Evolutionary conservation across 2,888 invertebrate genomes (phyloP).

Genomic region (Acleris laterana): DNA sequence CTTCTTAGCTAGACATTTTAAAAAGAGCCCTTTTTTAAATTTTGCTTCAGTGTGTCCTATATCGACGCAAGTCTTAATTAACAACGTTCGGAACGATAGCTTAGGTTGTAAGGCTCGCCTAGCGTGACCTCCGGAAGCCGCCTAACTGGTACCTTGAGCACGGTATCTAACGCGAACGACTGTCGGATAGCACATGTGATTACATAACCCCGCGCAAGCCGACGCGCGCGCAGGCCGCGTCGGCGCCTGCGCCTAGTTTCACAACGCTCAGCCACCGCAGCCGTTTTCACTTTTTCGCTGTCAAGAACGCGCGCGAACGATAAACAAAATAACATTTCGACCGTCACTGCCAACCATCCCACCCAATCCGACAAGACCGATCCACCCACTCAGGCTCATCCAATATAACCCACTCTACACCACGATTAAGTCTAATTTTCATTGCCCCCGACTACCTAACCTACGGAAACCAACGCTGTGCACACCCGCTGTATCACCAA

Average conservation of each 20-base stretch:
- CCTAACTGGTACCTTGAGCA: neutral
- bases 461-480: constrained; percentile 56
- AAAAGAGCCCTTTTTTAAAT: no score
- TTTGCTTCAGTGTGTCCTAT: neutral
- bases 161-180: constrained; percentile 13
- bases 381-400: constrained; percentile 47
- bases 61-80: neutral
- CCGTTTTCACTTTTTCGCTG: constrained; percentile 85
- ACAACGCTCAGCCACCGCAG: constrained; percentile 76
- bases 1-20: no score
- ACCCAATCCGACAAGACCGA: constrained; percentile 51
- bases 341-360: constrained; percentile 70
- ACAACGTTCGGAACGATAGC: neutral
- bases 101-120: neutral
- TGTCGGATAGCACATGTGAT: constrained; percentile 23
- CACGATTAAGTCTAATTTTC: constrained; percentile 62
- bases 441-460: constrained; percentile 49
- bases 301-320: constrained; percentile 82
- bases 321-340: constrained; percentile 83
- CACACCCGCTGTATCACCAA: constrained; percentile 56
- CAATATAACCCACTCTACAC: constrained; percentile 54
- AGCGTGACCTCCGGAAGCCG: constrained; percentile 1
- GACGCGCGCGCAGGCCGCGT: constrained; percentile 39
- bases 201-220: constrained; percentile 49
- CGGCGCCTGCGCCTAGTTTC: constrained; percentile 70